Conservation (phyloP, 2,888 invertebrate genomes). For the Alentia gelatinosa region DNA sequence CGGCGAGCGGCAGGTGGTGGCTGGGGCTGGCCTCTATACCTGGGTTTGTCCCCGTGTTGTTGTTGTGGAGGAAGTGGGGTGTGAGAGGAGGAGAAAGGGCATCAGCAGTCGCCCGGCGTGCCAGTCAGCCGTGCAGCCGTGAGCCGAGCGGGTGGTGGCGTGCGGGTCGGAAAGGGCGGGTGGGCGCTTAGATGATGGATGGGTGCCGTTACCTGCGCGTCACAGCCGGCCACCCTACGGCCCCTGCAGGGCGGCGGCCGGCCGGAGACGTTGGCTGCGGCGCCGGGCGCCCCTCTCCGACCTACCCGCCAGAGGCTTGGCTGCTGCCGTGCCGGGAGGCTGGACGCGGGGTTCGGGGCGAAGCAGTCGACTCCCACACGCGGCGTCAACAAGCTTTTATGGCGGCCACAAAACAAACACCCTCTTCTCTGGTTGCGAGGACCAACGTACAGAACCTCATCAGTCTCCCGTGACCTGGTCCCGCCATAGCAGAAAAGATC, state of each 20-base stretch:
- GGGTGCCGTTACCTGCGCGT: conserved; percentile 39
- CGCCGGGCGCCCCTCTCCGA: background rate
- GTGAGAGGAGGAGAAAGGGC: background rate
- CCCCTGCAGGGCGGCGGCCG: background rate
- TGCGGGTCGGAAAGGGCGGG: background rate
- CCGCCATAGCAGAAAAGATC: conserved; percentile 3
- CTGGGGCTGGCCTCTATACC: background rate
- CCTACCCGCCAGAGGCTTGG: background rate
- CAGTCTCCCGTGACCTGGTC: conserved; percentile 34
- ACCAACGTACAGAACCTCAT: background rate
- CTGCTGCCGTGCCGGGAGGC: background rate
- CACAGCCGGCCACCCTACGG: background rate
- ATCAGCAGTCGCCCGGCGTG: background rate
- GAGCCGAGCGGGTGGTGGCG: background rate
- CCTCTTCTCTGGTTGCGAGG: background rate
- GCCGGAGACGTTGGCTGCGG: background rate
- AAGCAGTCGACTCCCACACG: background rate
- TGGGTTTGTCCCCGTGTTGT: background rate
- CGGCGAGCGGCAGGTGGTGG: background rate
- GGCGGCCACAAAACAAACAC: conserved; percentile 42
- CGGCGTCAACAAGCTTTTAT: conserved; percentile 40
- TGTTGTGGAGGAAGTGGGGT: background rate
- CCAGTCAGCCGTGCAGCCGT: background rate
- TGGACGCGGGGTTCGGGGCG: background rate
- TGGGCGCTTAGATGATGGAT: conserved; percentile 37